phyloP scores from a whole-genome alignment of 2,113 vertebrate genomes.

The Cryptomyrus ogoouensis region DNA sequence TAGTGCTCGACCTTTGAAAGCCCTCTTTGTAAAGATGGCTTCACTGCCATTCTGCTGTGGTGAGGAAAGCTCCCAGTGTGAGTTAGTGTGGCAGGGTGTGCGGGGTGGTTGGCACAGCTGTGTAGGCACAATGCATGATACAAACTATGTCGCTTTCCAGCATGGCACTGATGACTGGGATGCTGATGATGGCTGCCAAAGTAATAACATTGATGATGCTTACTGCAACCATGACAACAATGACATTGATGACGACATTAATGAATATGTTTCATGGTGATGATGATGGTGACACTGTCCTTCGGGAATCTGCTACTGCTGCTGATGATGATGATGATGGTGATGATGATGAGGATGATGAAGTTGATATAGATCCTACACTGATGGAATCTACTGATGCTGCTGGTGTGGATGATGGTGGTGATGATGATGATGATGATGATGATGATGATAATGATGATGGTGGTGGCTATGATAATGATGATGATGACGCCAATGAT shows the following conservation, averaged over 20 bases:
- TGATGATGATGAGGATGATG: not conserved
- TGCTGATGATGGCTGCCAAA: not conserved
- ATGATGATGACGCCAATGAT: too few relatives aligned
- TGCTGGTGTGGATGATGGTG: not conserved
- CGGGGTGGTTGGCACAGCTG: not conserved
- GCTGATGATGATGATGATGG: not conserved
- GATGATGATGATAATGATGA: not conserved
- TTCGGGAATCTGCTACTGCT: not conserved
- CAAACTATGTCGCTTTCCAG: not conserved
- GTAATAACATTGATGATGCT: not conserved
- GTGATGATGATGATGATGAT: not conserved
- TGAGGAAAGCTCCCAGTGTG: not conserved
- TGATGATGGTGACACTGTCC: not conserved
- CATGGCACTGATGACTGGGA: not conserved
- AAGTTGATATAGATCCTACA: not conserved
- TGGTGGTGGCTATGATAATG: too few relatives aligned
- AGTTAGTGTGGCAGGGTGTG: not conserved
- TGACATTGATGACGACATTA: not conserved
- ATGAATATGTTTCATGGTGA: not conserved
- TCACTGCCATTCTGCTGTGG: not conserved
- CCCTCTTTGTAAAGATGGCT: not conserved
- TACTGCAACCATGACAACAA: not conserved
- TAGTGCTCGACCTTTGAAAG: not conserved
- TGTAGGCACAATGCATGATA: not conserved
- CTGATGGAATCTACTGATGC: too few relatives aligned